Percentiles rank a stretch among this genome's conserved stretches.
Conservation (phyloP, 2,113 vertebrate genomes). For the Sciurus niger region DNA sequence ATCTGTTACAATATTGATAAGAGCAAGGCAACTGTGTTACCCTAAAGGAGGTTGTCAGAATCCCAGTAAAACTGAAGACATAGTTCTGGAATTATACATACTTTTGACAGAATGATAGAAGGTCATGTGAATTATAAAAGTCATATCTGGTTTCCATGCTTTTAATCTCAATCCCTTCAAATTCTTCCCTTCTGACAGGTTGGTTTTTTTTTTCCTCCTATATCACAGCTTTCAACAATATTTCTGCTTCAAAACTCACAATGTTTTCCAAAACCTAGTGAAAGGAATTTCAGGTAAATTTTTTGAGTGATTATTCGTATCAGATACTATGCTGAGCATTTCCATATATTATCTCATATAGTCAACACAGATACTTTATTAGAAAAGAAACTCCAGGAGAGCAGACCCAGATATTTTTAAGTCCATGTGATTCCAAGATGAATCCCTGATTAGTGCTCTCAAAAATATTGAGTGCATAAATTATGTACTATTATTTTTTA, state of each 20-base stretch:
- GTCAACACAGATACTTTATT: background rate
- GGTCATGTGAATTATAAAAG: background rate
- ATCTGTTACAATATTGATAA: background rate
- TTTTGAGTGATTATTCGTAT: conserved; percentile 7
- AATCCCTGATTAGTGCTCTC: background rate
- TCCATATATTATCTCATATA: background rate
- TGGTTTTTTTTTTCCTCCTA: conserved; percentile 31
- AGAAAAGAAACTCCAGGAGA: background rate
- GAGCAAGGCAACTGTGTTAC: background rate
- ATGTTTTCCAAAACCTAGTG: background rate
- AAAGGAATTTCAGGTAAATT: background rate
- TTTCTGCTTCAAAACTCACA: background rate
- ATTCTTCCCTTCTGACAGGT: conserved; percentile 28
- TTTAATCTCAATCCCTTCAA: conserved; percentile 20
- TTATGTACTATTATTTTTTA: background rate
- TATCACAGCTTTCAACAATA: background rate
- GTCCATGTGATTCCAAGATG: background rate
- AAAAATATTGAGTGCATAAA: background rate
- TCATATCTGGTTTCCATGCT: background rate
- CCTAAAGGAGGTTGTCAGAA: background rate
- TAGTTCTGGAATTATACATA: conserved; percentile 17
- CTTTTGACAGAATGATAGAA: background rate
- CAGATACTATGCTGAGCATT: background rate
- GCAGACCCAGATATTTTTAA: background rate
- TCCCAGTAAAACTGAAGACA: background rate